phyloP scores from a whole-genome alignment of 2,888 invertebrate genomes.

The Camponotus fellah region DNA sequence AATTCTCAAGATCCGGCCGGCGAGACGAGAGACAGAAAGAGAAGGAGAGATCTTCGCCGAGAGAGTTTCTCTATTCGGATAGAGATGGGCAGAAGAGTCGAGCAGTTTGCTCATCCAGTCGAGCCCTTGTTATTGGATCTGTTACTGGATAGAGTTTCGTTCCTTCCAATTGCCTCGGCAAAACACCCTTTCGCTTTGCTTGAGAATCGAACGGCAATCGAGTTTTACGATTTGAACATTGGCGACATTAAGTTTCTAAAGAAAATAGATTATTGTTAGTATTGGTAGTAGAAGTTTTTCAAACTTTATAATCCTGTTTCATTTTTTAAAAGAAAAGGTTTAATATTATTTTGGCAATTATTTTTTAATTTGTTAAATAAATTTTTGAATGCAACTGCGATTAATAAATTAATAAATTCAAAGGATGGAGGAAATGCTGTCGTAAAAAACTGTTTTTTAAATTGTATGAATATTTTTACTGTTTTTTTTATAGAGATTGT shows the following conservation, averaged over 20 bases:
- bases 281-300: not conserved
- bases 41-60: slow-evolving; percentile 5
- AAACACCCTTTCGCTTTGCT: slow-evolving; percentile 38
- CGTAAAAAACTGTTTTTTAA: not conserved
- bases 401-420: not conserved
- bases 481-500: not conserved
- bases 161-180: slow-evolving; percentile 35
- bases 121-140: slow-evolving; percentile 59
- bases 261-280: slow-evolving; percentile 15
- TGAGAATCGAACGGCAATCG: not conserved
- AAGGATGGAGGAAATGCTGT: not conserved
- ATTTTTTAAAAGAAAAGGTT: not conserved
- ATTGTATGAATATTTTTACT: not conserved
- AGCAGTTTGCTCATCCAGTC: slow-evolving; percentile 52
- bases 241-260: slow-evolving; percentile 9
- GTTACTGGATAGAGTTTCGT: slow-evolving; percentile 45
- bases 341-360: not conserved
- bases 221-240: slow-evolving; percentile 16
- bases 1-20: slow-evolving; percentile 61
- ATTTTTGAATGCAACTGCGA: not conserved
- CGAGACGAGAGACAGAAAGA: slow-evolving; percentile 16
- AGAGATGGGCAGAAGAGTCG: slow-evolving; percentile 42
- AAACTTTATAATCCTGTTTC: not conserved
- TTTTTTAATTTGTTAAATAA: not conserved
- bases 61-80: slow-evolving; percentile 14